Conservation (phyloP, 2,888 invertebrate genomes). For the Ophraella communa region DNA sequence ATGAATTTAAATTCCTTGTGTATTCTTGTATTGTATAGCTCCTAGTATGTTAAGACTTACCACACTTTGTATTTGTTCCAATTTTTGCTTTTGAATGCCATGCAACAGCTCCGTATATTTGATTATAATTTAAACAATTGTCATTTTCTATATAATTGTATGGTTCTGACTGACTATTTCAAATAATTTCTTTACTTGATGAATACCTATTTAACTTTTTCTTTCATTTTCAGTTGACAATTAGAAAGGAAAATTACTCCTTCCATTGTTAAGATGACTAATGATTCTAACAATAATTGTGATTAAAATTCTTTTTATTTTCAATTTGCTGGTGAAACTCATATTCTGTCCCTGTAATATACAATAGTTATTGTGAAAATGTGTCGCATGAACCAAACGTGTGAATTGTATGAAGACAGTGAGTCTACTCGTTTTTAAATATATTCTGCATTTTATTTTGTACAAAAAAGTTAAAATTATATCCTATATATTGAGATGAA, state of each 20-base stretch:
- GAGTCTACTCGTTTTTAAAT: too few species aligned
- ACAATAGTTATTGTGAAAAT: not conserved
- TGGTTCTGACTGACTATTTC: not conserved
- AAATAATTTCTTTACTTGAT: not conserved
- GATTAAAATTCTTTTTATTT: not conserved
- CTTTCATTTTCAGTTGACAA: not conserved
- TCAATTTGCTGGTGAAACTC: not conserved
- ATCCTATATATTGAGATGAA: too few species aligned
- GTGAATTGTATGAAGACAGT: too few species aligned
- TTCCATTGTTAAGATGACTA: not conserved
- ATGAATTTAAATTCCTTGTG: too few species aligned
- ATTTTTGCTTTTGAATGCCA: too few species aligned
- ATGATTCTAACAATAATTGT: not conserved
- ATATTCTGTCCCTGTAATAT: not conserved
- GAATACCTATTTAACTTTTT: not conserved
- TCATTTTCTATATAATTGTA: not conserved
- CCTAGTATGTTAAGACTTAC: too few species aligned
- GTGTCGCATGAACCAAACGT: not conserved
- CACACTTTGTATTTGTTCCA: too few species aligned
- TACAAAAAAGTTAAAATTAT: too few species aligned
- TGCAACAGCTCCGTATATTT: too few species aligned
- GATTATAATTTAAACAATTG: too few species aligned
- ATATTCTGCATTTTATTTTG: too few species aligned
- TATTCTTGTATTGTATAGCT: too few species aligned
- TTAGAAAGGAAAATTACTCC: not conserved